Percentiles rank a stretch among this genome's conserved stretches.
Conservation (phyloP, 1,140 invertebrate species). For the Orussus abietinus region DNA sequence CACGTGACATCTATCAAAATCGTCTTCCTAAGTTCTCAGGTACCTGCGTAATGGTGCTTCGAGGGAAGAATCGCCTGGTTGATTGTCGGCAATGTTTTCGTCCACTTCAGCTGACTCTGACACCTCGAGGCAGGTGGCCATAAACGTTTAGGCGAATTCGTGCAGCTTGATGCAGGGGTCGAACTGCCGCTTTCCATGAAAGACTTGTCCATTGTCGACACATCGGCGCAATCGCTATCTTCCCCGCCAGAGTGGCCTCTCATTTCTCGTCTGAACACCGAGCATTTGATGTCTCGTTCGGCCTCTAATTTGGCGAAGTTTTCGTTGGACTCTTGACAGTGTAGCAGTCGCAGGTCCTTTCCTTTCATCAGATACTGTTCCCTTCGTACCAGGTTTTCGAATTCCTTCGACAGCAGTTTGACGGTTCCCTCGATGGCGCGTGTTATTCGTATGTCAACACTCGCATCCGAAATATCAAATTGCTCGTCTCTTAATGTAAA, state of each 20-base stretch:
- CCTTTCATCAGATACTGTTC: slow-evolving; percentile 39
- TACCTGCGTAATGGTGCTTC: slow-evolving; percentile 48
- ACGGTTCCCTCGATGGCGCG: slow-evolving; percentile 47
- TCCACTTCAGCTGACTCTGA: slow-evolving; percentile 45
- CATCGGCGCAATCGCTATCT: slow-evolving; percentile 44
- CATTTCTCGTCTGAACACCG: slow-evolving; percentile 26
- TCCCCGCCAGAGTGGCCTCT: slow-evolving; percentile 40
- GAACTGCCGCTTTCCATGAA: slow-evolving; percentile 61
- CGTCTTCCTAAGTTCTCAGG: slow-evolving; percentile 8
- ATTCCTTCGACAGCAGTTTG: slow-evolving; percentile 45
- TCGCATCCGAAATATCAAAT: slow-evolving; percentile 23
- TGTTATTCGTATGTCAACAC: slow-evolving; percentile 38
- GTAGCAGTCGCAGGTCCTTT: slow-evolving; percentile 21
- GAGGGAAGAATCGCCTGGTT: slow-evolving; percentile 41
- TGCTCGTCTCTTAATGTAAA: slow-evolving; percentile 10
- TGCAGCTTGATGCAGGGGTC: slow-evolving; percentile 62
- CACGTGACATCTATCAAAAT: too few relatives aligned
- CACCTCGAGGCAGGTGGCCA: slow-evolving; percentile 54
- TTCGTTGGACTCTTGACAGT: slow-evolving; percentile 27
- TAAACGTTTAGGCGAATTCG: slow-evolving; percentile 63
- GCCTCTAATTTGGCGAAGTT: slow-evolving; percentile 43
- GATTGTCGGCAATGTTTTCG: slow-evolving; percentile 46
- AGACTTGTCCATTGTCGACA: slow-evolving; percentile 50
- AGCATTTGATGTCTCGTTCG: slow-evolving; percentile 31
- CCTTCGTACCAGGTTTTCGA: slow-evolving; percentile 41